These are phyloP conservation scores for Clinocottus analis DNA, from an alignment of 2,113 vertebrate species.

Conservation along the genomic window DNA sequence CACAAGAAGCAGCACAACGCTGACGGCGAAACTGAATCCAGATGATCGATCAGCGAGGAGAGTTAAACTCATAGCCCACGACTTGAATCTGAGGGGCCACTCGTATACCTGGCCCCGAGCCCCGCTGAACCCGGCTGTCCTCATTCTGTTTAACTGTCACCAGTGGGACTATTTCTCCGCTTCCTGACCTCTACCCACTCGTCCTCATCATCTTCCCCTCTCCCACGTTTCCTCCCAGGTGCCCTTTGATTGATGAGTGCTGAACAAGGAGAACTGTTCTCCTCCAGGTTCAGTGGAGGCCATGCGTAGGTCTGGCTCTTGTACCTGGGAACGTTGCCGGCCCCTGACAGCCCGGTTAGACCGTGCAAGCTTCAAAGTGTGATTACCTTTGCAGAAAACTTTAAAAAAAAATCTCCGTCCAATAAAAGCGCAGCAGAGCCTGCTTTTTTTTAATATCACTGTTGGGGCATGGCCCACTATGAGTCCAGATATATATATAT, in stretches of 20 bases:
- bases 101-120: slow-evolving; percentile 57
- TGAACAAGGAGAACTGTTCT: slow-evolving; percentile 52
- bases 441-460: slow-evolving; percentile 74
- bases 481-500: slow-evolving; percentile 28
- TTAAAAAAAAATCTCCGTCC: slow-evolving; percentile 51
- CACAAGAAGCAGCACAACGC: slow-evolving; percentile 4
- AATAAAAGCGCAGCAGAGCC: slow-evolving; percentile 53
- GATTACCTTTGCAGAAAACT: slow-evolving; percentile 80
- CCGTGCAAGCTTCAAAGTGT: slow-evolving; percentile 62
- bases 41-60: not conserved
- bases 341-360: slow-evolving; percentile 60
- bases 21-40: slow-evolving; percentile 22
- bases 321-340: slow-evolving; percentile 55
- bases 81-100: not conserved
- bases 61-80: slow-evolving; percentile 8
- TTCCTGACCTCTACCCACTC: slow-evolving; percentile 41
- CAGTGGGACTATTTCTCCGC: slow-evolving; percentile 31
- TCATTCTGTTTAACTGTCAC: slow-evolving; percentile 57
- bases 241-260: slow-evolving; percentile 75
- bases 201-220: slow-evolving; percentile 18
- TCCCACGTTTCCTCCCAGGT: slow-evolving; percentile 78
- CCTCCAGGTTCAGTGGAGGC: slow-evolving; percentile 58
- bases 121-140: slow-evolving; percentile 26
- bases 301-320: slow-evolving; percentile 56
- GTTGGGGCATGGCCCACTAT: slow-evolving; percentile 38